Evolutionary conservation across 2,888 invertebrate genomes (phyloP), one percentile per base, ranked within the genome.

Genomic region (Apodemia zela): DNA sequence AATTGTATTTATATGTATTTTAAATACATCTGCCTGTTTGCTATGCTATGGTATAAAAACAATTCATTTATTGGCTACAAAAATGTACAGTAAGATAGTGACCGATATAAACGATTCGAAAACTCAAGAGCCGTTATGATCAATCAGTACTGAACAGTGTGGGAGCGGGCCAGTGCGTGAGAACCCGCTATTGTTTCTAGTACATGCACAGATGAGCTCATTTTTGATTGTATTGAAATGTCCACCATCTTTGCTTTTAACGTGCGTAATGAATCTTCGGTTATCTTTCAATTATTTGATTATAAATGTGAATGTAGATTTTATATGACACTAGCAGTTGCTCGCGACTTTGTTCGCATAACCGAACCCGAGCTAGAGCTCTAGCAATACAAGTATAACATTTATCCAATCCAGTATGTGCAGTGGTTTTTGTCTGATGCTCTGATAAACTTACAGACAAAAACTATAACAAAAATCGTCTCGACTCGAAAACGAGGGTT

Each of bases 71-170:
- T 54, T 54, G 54, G 13, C 11, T 25, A 54, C 54, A 15, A 54
- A 49, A 54, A 54, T 54, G 54, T 54, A 54, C 54, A 54, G 54
- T 54, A 54, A 54, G 60, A 61, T 47, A 21, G 38, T 57, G 62
- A 54, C 57, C 58, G 62, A 68, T 65, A 64, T 66, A 67, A 68
- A 68, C 65, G 51, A 67, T 59, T 69, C 66, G 67, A 65, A 66
- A 69, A 69, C 65, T 51, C 66, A 71, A 75, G 73, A 73, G 75
- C 83, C 82, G 84, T 87, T 89, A 84, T 81, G 76, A 85, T 83
- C 86, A 87, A 87, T 87, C 85, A 85, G 83, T 78, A 76, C 73
- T 79, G 77, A 79, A 75, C 75, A 75, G 76, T 85, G 86, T 87
- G 87, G 84, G 87, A 87, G 70, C 73, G 76, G 70, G 72, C 72